Base-by-base conservation (phyloP, 2,113 vertebrate genomes). In the Herpailurus yagouaroundi region DNA sequence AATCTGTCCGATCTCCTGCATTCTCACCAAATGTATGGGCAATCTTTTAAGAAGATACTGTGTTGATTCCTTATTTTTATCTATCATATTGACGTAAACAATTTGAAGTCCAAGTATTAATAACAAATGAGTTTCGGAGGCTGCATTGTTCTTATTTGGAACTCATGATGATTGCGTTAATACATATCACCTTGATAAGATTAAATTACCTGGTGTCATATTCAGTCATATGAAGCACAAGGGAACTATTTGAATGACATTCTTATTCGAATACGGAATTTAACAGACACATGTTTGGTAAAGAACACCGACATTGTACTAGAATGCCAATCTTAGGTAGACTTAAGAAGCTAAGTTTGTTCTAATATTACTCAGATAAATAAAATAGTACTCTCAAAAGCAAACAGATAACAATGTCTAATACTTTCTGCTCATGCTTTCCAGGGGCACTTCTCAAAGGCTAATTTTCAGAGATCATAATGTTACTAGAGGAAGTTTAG, bases 61-160 rank as follows among this genome's bases (percentile, higher is more conserved):
- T 60, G 8, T 71, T 77, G 50, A 73, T 80, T 85, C 76, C 4
- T 82, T 94, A 77, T 87, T 82, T 74, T 96, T 71, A 90, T 91
- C 38, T 55, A 81, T 50, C 69, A 45, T 81, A 82, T 23, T 2
- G 10, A 89, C 85, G 79, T 89, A 52, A 52, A 95, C 69, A 93
- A 82, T 63, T 6, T 48, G 2, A 74, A 95, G 31, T 77, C 23
- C 60, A 87, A 87, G 48, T 91, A 83, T 57, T 76, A 76, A 71
- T 71, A 90, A 50, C 25, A 55, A 77, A 93, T 89, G 57, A 89
- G 29, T 93, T 95, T 95, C 12, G n/a, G 73, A 41, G 87, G 41
- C 41, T 90, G 18, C 16, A 23, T 64, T 64, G 31, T 74, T n/a
- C 18, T 97, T 93, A 64, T 55, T 60, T 95, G 38, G 52, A 95